Conservation (phyloP, 2,888 invertebrate genomes). For the Mactromeris polynyma region DNA sequence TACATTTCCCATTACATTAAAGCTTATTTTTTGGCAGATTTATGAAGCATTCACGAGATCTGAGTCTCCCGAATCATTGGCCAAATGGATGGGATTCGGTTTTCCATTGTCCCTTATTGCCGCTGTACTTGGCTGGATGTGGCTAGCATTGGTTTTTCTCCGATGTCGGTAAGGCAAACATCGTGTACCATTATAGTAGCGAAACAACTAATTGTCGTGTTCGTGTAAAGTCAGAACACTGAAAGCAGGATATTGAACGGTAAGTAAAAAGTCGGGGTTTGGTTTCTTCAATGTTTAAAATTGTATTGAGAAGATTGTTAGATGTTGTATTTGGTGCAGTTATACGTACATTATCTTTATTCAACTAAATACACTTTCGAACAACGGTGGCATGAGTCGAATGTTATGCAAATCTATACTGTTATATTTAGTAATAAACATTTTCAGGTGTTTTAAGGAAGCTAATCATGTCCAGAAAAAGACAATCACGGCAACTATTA, state of each 20-base stretch:
- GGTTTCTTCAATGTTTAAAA: no score
- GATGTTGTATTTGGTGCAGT: no score
- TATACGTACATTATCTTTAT: no score
- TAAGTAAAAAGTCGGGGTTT: no score
- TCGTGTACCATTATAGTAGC: background rate
- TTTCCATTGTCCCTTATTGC: conserved; percentile 81
- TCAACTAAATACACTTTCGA: no score
- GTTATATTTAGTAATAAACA: no score
- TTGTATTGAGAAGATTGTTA: no score
- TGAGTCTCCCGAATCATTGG: conserved; percentile 77
- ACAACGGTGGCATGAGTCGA: no score
- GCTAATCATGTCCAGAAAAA: conserved; percentile 42
- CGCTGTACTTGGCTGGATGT: conserved; percentile 83
- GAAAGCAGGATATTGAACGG: no score
- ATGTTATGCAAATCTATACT: no score
- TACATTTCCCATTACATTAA: background rate
- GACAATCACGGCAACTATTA: conserved; percentile 74
- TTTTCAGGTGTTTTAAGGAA: conserved; percentile 62
- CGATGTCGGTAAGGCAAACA: conserved; percentile 41
- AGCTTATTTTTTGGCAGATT: conserved; percentile 54
- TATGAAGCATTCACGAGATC: conserved; percentile 54
- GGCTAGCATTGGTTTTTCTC: conserved; percentile 74
- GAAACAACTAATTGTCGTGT: no score
- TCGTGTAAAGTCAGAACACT: no score
- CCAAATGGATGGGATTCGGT: conserved; percentile 82